Evolutionary conservation across 2,888 invertebrate genomes (phyloP).

Genomic region (Machimus rusticus): DNA sequence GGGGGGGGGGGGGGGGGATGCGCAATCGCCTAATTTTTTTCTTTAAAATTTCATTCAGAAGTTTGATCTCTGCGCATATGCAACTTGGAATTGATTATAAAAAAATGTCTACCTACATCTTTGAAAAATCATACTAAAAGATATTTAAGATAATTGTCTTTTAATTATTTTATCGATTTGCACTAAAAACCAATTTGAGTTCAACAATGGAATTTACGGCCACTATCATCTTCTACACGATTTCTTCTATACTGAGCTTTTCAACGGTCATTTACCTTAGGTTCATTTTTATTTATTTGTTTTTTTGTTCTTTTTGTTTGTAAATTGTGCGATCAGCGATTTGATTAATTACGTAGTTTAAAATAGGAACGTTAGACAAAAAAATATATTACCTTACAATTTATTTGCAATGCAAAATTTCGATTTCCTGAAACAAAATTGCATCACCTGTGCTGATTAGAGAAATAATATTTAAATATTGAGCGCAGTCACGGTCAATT

Average conservation of each 20-base stretch:
- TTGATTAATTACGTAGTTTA: not conserved
- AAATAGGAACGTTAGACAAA: not conserved
- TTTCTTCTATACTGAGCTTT: not conserved
- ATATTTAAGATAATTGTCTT: not conserved
- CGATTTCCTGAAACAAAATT: not conserved
- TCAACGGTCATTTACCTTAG: not conserved
- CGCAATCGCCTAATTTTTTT: not conserved
- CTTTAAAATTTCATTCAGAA: not conserved
- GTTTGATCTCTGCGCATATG: not conserved
- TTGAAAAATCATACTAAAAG: not conserved
- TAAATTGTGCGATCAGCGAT: not conserved
- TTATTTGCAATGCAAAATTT: too few relatives aligned
- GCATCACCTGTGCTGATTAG: not conserved
- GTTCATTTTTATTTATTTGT: not conserved
- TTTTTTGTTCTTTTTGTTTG: not conserved
- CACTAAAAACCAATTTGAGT: not conserved
- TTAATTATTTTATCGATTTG: not conserved
- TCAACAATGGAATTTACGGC: not conserved
- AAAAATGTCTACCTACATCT: not conserved
- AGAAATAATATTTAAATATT: not conserved
- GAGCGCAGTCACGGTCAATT: not conserved
- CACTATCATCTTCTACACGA: not conserved
- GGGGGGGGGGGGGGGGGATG: not conserved
- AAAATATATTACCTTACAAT: too few relatives aligned
- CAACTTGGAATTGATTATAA: too few relatives aligned